phyloP scores from a whole-genome alignment of 2,113 vertebrate species.

The Genyomyrus donnyi region DNA sequence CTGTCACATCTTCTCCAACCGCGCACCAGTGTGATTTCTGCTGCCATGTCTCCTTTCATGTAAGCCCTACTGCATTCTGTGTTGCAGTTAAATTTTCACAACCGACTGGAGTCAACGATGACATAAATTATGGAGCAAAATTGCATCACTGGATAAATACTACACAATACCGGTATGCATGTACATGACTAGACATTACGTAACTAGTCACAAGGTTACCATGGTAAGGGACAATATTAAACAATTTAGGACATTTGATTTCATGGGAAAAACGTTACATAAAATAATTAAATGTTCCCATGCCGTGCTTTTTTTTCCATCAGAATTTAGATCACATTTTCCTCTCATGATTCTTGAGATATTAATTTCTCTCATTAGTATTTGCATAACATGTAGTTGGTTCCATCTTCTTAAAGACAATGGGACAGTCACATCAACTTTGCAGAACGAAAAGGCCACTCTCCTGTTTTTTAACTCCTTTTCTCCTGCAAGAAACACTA shows the following conservation, averaged over 20 bases:
- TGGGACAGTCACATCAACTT: neutral
- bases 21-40: neutral
- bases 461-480: neutral
- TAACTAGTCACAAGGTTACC: neutral
- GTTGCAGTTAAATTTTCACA: neutral
- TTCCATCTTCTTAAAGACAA: neutral
- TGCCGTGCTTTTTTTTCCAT: neutral
- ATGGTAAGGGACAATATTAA: neutral
- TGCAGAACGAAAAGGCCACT: neutral
- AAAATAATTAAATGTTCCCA: neutral
- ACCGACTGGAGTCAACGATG: neutral
- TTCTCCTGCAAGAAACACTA: neutral
- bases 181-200: neutral
- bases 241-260: neutral
- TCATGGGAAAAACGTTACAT: neutral
- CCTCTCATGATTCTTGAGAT: neutral
- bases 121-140: neutral
- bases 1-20: neutral
- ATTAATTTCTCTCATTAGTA: neutral
- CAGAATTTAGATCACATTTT: neutral
- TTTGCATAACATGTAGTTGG: neutral
- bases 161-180: neutral
- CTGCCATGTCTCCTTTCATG: neutral
- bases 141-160: conserved; percentile 7
- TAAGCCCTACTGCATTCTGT: neutral